A percentile compares a stretch with the other conserved stretches of the same genome.
Conservation (phyloP, 2,888 invertebrate genomes). For the Cheilosia pagana region DNA sequence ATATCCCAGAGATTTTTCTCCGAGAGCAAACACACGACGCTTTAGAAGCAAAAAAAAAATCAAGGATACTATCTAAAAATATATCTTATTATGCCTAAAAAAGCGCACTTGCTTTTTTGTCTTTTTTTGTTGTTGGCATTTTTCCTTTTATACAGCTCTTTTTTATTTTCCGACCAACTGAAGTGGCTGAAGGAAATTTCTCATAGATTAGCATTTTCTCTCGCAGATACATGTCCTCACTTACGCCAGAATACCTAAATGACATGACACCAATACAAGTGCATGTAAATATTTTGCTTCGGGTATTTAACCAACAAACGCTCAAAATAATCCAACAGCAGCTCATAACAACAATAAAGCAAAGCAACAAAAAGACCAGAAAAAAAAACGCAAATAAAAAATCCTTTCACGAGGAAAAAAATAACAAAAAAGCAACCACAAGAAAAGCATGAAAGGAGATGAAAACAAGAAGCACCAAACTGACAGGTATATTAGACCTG, state of each 20-base stretch:
- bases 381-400: background rate
- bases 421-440: conserved; percentile 10
- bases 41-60: conserved; percentile 30
- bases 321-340: conserved; percentile 59
- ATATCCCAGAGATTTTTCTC: background rate
- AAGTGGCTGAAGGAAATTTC: conserved; percentile 67
- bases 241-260: conserved; percentile 65
- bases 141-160: conserved; percentile 24
- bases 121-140: conserved; percentile 32
- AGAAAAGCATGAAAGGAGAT: conserved; percentile 46
- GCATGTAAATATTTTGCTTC: conserved; percentile 61
- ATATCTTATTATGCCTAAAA: conserved; percentile 67
- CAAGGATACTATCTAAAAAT: conserved; percentile 67
- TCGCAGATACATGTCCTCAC: conserved; percentile 63
- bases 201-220: conserved; percentile 58
- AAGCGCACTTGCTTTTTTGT: conserved; percentile 53
- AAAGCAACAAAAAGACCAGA: conserved; percentile 37
- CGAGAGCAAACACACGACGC: conserved; percentile 18
- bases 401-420: conserved; percentile 20
- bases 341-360: conserved; percentile 38
- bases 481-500: conserved; percentile 73
- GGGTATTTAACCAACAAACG: conserved; percentile 65
- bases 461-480: conserved; percentile 61
- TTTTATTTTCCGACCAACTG: conserved; percentile 29
- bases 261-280: conserved; percentile 71